Base-by-base conservation (phyloP, 1,140 invertebrate species). In the Sycobia sp. region DNA sequence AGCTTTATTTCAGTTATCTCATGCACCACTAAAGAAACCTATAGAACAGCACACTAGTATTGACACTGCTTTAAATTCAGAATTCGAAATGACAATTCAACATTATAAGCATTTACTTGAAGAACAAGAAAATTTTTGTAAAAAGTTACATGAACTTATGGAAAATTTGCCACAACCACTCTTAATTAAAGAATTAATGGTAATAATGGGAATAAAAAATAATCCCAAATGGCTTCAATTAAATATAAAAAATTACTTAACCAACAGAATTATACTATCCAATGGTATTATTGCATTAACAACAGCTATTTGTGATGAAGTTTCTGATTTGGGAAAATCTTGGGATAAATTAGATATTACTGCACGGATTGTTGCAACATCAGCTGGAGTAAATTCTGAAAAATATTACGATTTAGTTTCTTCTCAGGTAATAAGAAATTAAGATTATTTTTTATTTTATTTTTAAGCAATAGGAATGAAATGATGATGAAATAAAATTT, bases 331-430 rank as follows among this genome's bases (percentile, higher is more conserved):
- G 23, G 82, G 85, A 18, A 77, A 77, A 62, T 83, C 87, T 66
- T 90, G 88, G 89, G 83, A 84, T 68, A 87, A 87, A 78, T 76
- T 90, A 69, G 86, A 90, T 69, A 76, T 87, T 69, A 80, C 90
- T 61, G 85, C 84, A 32, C 86, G 84, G 77, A 81, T 91, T 54
- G 82, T 91, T 60, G 75, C 84, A 39, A 77, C 78, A 43, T 85
- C 85, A 58, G 85, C 86, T 68, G 81, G 82, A 38, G 71, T 65
- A 55, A 68, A 79, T 47, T 50, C 78, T 38, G 83, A 88, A 29
- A 70, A 79, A 68, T 85, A 87, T 68, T 87, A 87, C 62, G 67
- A 76, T 55, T 69, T 76, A 34, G 53, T 82, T 63, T 80, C 73
- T 46, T 47, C 67, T 23, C 81, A 81, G 73, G 79, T 81, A 69